Evolutionary conservation across 2,797 vertebrate genomes (phyloP).

Genomic region (Anisognathus igniventris): DNA sequence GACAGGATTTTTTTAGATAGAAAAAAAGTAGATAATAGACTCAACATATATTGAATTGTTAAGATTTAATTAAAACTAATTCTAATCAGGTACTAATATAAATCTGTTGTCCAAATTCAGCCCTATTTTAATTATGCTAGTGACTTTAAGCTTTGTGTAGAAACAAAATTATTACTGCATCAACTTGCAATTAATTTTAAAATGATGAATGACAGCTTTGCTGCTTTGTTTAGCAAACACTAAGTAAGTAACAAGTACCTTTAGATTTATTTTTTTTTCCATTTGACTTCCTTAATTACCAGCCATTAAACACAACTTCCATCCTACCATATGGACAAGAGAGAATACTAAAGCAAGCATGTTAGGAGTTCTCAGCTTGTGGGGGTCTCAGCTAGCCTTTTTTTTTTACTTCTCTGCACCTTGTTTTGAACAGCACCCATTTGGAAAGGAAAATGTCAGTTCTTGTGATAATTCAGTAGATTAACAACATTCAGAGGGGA

Average conservation of each 20-base stretch:
- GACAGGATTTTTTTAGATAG: background rate
- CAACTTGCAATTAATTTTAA: constrained; percentile 7
- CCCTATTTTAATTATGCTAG: background rate
- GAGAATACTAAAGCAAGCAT: background rate
- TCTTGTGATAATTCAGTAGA: background rate
- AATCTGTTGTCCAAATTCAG: constrained; percentile 8
- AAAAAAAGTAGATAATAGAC: background rate
- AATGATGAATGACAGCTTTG: background rate
- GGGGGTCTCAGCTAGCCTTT: background rate
- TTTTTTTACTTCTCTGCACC: background rate
- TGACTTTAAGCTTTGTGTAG: background rate
- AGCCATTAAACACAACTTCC: background rate
- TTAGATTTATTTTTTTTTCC: background rate
- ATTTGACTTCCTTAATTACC: constrained; percentile 3
- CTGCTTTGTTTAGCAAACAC: constrained; percentile 42
- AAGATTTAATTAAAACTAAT: background rate
- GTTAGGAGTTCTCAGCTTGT: background rate
- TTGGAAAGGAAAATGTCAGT: background rate
- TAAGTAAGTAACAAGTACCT: constrained; percentile 7
- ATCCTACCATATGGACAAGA: background rate
- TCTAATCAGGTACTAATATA: constrained; percentile 1
- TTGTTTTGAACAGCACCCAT: background rate
- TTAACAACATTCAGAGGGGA: background rate
- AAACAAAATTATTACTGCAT: background rate
- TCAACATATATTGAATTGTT: background rate